Evolutionary conservation across 2,888 invertebrate species (phyloP), one percentile per base, ranked within the genome.

Genomic region (Epirrhoe alternata): DNA sequence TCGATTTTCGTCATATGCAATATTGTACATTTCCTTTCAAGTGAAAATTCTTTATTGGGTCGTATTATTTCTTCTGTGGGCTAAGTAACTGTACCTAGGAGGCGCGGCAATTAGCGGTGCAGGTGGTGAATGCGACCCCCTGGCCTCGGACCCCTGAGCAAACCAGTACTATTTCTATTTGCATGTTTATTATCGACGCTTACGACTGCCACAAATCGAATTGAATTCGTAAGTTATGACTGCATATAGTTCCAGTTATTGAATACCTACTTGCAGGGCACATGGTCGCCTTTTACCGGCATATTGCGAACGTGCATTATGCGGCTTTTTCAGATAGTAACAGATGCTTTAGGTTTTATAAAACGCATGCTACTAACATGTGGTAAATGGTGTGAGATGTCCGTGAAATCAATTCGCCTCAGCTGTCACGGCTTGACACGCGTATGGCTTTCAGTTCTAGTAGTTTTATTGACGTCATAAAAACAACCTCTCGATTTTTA

Each of bases 71-170:
- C 31, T 49, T 47, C 55, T 65, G 55, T 56, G 60, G 16, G 45
- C 60, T 47, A 35, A 83, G 79, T 90, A 91, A 87, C 87, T 86
- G 87, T 88, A 87, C 79, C 85, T 83, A 82, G 84, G 86, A 89
- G 88, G 88, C 84, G 86, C 86, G 86, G 90, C 87, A 91, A 92
- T 91, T 90, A 91, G 87, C 86, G 84, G 86, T 86, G 80, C 88
- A 89, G 88, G 88, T 90, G 91, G 88, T 87, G 89, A 90, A 87
- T 86, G 84, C 87, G 87, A 88, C 86, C 89, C 86, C 77, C 81
- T 87, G 88, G 87, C 90, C 88, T 85, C 80, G 76, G 77, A 66
- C 69, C 74, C 75, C 71, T 71, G 53, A 64, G 67, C 67, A 59
- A 68, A 63, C 59, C 75, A 77, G 77, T 77, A 78, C 79, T 78